Evolutionary conservation across 2,113 vertebrate species (phyloP).

Genomic region (Equus quagga): DNA sequence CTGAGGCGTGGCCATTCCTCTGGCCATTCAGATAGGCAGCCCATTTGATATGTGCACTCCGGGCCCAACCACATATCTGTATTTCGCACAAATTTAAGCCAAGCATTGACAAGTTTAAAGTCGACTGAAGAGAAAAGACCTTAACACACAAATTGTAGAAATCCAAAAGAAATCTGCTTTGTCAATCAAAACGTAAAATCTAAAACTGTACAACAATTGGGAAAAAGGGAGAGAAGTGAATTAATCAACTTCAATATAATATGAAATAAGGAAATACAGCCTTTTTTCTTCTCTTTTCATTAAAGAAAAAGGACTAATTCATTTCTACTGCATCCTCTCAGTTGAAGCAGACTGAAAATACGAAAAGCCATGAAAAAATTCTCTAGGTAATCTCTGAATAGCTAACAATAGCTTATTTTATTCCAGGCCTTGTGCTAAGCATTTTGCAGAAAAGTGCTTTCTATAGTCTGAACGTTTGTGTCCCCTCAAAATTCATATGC

Average conservation of each 20-base stretch:
- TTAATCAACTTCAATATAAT: not conserved
- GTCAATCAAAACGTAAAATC: not conserved
- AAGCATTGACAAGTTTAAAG: not conserved
- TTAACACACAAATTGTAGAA: not conserved
- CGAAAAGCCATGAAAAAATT: not conserved
- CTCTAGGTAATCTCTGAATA: not conserved
- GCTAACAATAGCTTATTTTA: not conserved
- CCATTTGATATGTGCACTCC: not conserved
- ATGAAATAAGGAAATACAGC: not conserved
- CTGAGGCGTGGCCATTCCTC: too few species aligned
- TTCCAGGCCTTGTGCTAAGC: not conserved
- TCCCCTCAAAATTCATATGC: too few species aligned
- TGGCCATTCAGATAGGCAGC: not conserved
- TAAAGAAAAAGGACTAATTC: not conserved
- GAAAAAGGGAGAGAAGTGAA: not conserved
- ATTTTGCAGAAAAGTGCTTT: not conserved
- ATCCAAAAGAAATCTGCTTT: not conserved
- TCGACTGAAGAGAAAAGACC: not conserved
- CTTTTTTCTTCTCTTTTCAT: not conserved
- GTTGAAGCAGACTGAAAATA: not conserved
- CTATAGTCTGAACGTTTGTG: not conserved
- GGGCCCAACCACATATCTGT: not conserved
- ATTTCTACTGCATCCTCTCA: not conserved
- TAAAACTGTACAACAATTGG: not conserved
- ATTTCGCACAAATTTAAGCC: not conserved